Percentiles rank a stretch among this genome's conserved stretches.
Evolutionary conservation across 2,113 vertebrate genomes (phyloP).

Genomic region (Rhynchopsitta pachyrhyncha): DNA sequence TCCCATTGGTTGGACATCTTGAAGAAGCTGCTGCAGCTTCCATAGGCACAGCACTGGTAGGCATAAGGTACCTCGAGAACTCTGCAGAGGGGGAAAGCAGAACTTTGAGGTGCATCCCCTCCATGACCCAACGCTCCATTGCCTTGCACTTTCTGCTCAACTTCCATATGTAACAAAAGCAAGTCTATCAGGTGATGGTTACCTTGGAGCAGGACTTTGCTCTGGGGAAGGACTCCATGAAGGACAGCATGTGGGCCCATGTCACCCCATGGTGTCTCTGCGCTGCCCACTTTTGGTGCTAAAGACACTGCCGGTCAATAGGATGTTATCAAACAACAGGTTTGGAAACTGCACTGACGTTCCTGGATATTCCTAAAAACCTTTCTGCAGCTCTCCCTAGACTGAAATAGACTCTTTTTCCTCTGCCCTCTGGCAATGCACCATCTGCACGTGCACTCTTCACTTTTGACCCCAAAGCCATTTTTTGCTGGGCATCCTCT

Average conservation of each 20-base stretch:
- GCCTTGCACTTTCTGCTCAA: background rate
- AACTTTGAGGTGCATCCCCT: background rate
- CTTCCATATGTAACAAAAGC: background rate
- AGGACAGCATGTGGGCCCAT: background rate
- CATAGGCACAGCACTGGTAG: conserved; percentile 94
- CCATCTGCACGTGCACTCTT: background rate
- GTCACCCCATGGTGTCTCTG: background rate
- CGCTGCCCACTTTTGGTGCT: background rate
- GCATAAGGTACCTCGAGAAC: conserved; percentile 92
- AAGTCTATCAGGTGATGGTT: background rate
- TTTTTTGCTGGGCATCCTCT: background rate
- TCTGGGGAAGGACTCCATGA: background rate
- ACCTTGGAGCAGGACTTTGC: background rate
- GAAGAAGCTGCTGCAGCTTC: conserved; percentile 81
- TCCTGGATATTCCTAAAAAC: background rate
- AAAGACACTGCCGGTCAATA: background rate
- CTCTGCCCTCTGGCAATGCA: background rate
- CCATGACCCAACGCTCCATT: background rate
- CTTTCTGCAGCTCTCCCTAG: background rate
- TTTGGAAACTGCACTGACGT: background rate
- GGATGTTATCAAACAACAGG: background rate
- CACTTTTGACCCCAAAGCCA: background rate
- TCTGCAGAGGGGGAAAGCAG: conserved; percentile 64
- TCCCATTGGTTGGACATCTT: conserved; percentile 80
- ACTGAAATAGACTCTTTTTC: background rate